Conservation (phyloP, 2,797 vertebrate species). For the Bradypodion pumilum region DNA sequence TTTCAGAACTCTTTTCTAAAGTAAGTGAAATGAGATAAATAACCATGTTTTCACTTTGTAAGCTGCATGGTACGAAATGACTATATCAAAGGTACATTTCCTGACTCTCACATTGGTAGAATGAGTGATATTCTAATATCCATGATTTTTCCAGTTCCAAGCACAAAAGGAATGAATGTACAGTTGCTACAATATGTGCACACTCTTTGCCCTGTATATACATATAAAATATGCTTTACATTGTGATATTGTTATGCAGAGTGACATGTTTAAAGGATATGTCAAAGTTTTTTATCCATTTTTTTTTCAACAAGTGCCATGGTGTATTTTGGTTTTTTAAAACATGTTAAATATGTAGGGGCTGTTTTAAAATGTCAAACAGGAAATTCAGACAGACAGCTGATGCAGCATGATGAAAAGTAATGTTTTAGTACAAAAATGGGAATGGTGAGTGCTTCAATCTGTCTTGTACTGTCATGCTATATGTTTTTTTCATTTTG, state of each 20-base stretch:
- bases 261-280: constrained; percentile 60
- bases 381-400: constrained; percentile 56
- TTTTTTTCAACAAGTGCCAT: constrained; percentile 73
- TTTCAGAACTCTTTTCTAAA: not conserved
- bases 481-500: constrained; percentile 59
- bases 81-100: constrained; percentile 22
- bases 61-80: constrained; percentile 14
- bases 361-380: constrained; percentile 58
- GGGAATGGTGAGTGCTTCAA: constrained; percentile 62
- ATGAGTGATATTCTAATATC: constrained; percentile 45
- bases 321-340: constrained; percentile 53
- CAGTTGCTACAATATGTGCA: constrained; percentile 36
- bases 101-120: constrained; percentile 9
- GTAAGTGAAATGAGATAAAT: not conserved
- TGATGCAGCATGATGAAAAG: constrained; percentile 60
- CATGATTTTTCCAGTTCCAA: constrained; percentile 33
- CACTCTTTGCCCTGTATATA: not conserved
- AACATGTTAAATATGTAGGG: constrained; percentile 43
- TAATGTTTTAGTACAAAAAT: constrained; percentile 56
- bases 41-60: not conserved
- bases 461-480: constrained; percentile 54
- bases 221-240: constrained; percentile 12
- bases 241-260: constrained; percentile 11
- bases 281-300: constrained; percentile 53
- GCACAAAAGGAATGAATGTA: constrained; percentile 43